These are phyloP conservation scores for Argyrosomus japonicus DNA, from an alignment of 2,113 vertebrate genomes.

Conservation along the genomic window DNA sequence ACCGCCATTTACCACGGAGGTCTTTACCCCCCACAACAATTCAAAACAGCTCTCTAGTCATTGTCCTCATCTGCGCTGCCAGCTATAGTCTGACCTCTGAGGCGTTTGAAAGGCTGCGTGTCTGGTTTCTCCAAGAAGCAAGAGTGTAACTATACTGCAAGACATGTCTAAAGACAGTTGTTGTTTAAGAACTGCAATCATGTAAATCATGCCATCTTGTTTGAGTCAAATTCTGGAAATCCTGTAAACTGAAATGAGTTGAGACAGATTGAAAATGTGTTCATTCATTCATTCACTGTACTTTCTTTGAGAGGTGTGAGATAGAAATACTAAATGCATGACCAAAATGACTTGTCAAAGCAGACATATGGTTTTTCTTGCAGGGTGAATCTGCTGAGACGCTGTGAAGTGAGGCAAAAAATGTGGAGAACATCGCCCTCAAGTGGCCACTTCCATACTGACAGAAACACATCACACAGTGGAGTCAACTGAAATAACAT, in stretches of 20 bases:
- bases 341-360: neutral
- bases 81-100: constrained; percentile 46
- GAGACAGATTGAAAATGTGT: neutral
- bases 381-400: neutral
- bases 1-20: constrained; percentile 34
- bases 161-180: too few relatives aligned
- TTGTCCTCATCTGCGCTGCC: constrained; percentile 32
- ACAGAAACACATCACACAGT: neutral
- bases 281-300: neutral
- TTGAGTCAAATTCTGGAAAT: neutral
- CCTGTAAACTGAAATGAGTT: neutral
- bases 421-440: constrained; percentile 69
- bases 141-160: neutral
- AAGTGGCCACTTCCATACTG: constrained; percentile 43
- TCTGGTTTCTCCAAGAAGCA: constrained; percentile 6
- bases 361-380: neutral
- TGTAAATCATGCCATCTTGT: too few relatives aligned
- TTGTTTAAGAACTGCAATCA: neutral
- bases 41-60: constrained; percentile 40
- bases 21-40: constrained; percentile 40
- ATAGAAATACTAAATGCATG: neutral
- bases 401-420: neutral
- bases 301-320: neutral
- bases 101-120: neutral
- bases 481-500: neutral